Evolutionary conservation across 1,140 invertebrate genomes (phyloP).

Genomic region (Drosophila repleta): DNA sequence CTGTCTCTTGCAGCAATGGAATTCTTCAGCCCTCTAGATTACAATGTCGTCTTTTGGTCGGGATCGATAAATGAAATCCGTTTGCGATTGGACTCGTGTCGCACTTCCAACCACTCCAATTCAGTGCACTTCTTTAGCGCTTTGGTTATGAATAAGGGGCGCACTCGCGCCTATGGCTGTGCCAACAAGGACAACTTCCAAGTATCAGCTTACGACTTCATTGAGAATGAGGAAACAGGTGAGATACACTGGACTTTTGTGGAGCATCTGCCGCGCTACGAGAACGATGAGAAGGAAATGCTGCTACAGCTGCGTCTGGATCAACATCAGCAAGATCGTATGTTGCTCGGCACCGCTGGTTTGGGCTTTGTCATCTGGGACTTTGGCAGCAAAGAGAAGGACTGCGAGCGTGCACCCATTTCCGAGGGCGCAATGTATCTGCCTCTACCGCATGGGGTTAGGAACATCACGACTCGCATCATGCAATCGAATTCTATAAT

Average conservation of each 20-base stretch:
- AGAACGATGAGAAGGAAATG: slow-evolving; percentile 89
- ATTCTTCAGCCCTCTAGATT: slow-evolving; percentile 89
- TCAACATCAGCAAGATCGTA: slow-evolving; percentile 88
- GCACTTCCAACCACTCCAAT: slow-evolving; percentile 85
- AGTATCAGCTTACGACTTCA: slow-evolving; percentile 81
- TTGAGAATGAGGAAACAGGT: slow-evolving; percentile 83
- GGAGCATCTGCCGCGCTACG: slow-evolving; percentile 86
- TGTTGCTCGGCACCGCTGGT: slow-evolving; percentile 92
- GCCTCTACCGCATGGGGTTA: slow-evolving; percentile 93
- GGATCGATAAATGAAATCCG: slow-evolving; percentile 90
- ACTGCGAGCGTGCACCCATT: slow-evolving; percentile 49
- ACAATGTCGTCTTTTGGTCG: slow-evolving; percentile 91
- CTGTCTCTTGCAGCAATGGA: slow-evolving; percentile 87
- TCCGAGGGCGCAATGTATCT: slow-evolving; percentile 87
- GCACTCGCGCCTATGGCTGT: slow-evolving; percentile 87
- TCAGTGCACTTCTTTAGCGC: slow-evolving; percentile 91
- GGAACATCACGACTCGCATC: slow-evolving; percentile 96
- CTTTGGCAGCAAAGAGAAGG: slow-evolving; percentile 80
- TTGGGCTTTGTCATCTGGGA: slow-evolving; percentile 93
- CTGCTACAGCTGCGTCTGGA: slow-evolving; percentile 93
- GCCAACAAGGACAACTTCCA: slow-evolving; percentile 85
- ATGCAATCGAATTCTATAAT: slow-evolving; percentile 95
- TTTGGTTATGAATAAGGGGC: slow-evolving; percentile 87
- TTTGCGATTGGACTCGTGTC: slow-evolving; percentile 88
- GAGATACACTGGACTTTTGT: slow-evolving; percentile 86